Evolutionary conservation across 2,888 invertebrate genomes (phyloP), one percentile per base, ranked within the genome.

Genomic region (Sipha maydis): DNA sequence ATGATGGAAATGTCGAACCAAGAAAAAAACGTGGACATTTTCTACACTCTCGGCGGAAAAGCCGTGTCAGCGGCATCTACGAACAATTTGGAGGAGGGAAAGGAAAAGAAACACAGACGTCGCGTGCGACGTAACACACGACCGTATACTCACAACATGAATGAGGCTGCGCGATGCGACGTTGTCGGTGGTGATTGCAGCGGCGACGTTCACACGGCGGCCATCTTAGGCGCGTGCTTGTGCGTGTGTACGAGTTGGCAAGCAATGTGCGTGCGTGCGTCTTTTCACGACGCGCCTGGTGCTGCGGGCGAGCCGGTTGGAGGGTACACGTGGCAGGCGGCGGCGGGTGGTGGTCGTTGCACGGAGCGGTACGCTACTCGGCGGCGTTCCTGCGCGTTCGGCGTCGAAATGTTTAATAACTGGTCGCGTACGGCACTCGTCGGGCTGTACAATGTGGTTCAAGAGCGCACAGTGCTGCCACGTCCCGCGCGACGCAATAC

Each of bases 121-220:
- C 54, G 28, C n/a, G 14, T 48, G 17, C 17, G 19, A 25, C 34
- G 14, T 11, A 34, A 5, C 1, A 0, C 9, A n/a, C 11, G 11
- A 21, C 38, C 8, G 8, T 8, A 38, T 84, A 84, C 84, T 84
- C 41, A 84, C 84, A 84, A 84, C 84, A 84, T 84, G 84, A 84
- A 84, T 83, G 76, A 84, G 38, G 61, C 76, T 41, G 73, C 31
- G 34, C 48, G 71, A 9, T 67, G n/a, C 41, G 69, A 48, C 41
- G 80, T 61, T 21, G 25, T 17, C 21, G 82, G 69, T 41, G 82
- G 82, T 38, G 56, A 56, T 61, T 5, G 73, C 31, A 17, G 25
- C 48, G 69, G 28, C 48, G 71, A 61, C 61, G 75, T 28, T 84
- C 61, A 84, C 71, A 67, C 73, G 31, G 73, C 56, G n/a, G 75